These are phyloP conservation scores for Dicentrarchus labrax DNA, from an alignment of 2,113 vertebrate species.

Conservation along the genomic window DNA sequence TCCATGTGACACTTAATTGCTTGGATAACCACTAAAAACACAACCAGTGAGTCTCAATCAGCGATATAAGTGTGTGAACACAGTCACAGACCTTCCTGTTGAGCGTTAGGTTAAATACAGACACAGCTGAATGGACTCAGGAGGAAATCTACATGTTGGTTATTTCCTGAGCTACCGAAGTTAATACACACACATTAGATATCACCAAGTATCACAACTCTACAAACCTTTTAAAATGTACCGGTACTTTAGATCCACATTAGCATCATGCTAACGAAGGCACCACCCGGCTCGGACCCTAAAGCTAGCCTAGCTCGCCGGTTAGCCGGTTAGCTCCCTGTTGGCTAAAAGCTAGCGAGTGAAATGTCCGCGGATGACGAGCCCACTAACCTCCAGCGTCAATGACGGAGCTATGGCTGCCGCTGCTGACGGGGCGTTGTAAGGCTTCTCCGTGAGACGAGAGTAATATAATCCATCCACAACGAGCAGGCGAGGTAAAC, in stretches of 20 bases:
- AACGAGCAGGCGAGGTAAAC: constrained; percentile 21
- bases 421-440: constrained; percentile 61
- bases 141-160: background rate
- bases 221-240: background rate
- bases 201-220: background rate
- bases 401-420: constrained; percentile 67
- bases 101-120: background rate
- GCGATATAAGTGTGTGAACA: accelerated
- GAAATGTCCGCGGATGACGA: constrained; percentile 58
- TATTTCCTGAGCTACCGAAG: background rate
- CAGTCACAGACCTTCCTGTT: background rate
- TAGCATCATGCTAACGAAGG: constrained; percentile 18
- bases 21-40: background rate
- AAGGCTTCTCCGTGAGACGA: constrained; percentile 59
- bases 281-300: too few species aligned
- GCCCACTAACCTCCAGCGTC: constrained; percentile 75
- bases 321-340: constrained; percentile 34
- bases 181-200: background rate
- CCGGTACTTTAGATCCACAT: background rate
- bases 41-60: background rate
- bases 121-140: background rate
- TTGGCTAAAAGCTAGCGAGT: constrained; percentile 29
- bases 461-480: constrained; percentile 79
- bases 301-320: constrained; percentile 25
- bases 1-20: background rate